Evolutionary conservation across 2,888 invertebrate species (phyloP), one percentile per base, ranked within the genome.

Genomic region (Amphipyra tragopoginis): DNA sequence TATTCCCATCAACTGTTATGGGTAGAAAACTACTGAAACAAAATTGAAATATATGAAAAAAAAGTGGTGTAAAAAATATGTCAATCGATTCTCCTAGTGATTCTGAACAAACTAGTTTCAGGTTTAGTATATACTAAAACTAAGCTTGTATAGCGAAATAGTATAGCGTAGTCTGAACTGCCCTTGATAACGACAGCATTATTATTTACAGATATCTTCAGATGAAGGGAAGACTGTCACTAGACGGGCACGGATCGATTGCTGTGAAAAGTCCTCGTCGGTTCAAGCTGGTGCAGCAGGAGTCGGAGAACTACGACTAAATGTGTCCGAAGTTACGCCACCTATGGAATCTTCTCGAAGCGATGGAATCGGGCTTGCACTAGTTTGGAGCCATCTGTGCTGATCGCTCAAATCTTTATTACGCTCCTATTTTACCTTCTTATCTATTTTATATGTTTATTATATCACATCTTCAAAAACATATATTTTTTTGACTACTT

Each of bases 291-390:
- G 98, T 98, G 36, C 98, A 98, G 87, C 98, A 98, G 87, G 98
- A 98, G 91, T 98, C 98, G 9, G 97, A 98, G 92, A 98, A 96
- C 74, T 98, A 98, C 87, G 98, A 98, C 90, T 98, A 98, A 89
- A 43, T 40, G 47, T n/a, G 43, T n/a, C 47, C 11, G 26, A 13
- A 34, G 8, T 34, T 21, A 11, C 29, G 29, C 7, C 14, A 29
- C 42, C 26, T 44, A 13, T 52, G 67, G 60, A 51, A 59, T 56
- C 52, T 56, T 57, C 13, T 49, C 21, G 26, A 65, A 66, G 55
- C 62, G 63, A 64, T 52, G 52, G 53, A 60, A 66, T 47, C 38
- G 34, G 75, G 68, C 67, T 71, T 65, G 58, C 61, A 61, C 58
- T 64, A 51, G 64, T 51, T 50, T 39, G 59, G 65, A 51, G 73